phyloP scores from a whole-genome alignment of 2,797 vertebrate species.

The Botia almorhae region DNA sequence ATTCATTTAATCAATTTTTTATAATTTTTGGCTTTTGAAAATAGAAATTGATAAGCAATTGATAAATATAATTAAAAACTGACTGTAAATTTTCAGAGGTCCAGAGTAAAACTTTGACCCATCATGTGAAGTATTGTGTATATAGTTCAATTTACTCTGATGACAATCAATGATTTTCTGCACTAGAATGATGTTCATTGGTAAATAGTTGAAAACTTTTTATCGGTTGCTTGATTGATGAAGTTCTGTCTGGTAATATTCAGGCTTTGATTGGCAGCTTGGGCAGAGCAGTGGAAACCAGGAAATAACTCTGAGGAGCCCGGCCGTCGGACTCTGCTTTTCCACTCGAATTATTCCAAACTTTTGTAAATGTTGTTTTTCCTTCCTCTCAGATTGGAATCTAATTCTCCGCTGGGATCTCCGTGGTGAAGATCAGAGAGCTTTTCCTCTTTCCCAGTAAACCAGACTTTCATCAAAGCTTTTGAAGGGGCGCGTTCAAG shows the following conservation, averaged over 20 bases:
- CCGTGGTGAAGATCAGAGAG: slow-evolving; percentile 72
- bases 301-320: slow-evolving; percentile 74
- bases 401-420: slow-evolving; percentile 65
- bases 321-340: slow-evolving; percentile 66
- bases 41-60: no score
- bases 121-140: no score
- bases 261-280: slow-evolving; percentile 14
- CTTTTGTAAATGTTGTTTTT: slow-evolving; percentile 71
- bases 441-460: slow-evolving; percentile 65
- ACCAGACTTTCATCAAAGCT: slow-evolving; percentile 56
- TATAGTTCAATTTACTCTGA: no score
- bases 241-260: neutral
- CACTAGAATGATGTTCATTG: neutral
- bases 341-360: slow-evolving; percentile 69
- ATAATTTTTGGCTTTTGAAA: no score
- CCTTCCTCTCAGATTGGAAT: slow-evolving; percentile 67
- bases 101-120: no score
- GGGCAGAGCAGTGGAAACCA: slow-evolving; percentile 40
- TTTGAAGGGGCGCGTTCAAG: slow-evolving; percentile 57
- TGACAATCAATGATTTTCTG: neutral
- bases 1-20: no score
- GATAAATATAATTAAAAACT: no score
- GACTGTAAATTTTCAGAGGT: no score
- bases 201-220: neutral
- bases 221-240: neutral